Conservation (phyloP, 92 coral and sea anemone genomes). For the Porites divaricata region DNA sequence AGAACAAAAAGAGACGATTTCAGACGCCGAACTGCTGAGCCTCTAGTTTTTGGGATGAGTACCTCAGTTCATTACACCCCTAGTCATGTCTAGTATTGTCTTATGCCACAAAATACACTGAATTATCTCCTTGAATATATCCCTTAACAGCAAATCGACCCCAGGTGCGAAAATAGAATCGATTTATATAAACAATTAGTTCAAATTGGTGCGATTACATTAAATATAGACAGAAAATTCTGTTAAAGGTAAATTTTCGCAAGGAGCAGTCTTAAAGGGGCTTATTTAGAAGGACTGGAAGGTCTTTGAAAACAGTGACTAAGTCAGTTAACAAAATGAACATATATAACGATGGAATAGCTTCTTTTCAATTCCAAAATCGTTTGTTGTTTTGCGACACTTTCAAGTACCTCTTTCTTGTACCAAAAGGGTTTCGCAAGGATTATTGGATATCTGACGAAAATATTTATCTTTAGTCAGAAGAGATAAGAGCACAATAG, state of each 20-base stretch:
- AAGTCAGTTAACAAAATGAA: background rate
- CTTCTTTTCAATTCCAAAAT: background rate
- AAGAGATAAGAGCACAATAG: background rate
- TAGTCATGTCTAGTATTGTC: no score
- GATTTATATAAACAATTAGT: background rate
- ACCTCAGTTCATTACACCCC: no score
- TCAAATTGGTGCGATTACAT: background rate
- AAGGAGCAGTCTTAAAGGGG: background rate
- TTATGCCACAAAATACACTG: background rate
- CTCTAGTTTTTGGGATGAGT: no score
- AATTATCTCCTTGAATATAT: no score
- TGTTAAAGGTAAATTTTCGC: background rate
- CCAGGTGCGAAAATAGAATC: background rate
- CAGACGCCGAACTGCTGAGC: no score
- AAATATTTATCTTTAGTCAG: slow-evolving; percentile 17
- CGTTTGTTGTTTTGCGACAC: background rate
- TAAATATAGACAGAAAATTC: background rate
- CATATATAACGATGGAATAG: background rate
- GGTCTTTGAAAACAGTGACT: background rate
- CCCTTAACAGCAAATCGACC: background rate
- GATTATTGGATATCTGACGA: slow-evolving; percentile 7
- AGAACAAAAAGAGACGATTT: no score
- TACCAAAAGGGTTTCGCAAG: background rate
- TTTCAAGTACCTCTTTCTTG: slow-evolving; percentile 21
- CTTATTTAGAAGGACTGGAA: background rate